Evolutionary conservation across 1,140 invertebrate species (phyloP).

Genomic region (Akabosia matsudoensis): DNA sequence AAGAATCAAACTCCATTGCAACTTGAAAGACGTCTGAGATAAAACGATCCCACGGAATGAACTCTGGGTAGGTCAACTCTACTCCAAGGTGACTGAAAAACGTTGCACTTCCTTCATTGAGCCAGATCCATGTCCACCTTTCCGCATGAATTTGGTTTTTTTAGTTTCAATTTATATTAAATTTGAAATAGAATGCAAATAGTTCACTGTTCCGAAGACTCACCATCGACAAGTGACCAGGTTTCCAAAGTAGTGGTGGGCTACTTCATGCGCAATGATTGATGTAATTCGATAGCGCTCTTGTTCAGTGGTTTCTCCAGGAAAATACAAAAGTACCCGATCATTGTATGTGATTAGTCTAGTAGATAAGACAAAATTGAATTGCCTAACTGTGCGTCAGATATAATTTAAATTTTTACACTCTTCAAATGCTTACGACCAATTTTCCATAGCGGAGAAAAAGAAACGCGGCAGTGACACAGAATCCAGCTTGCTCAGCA

Average conservation of each 20-base stretch:
- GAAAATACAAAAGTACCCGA: slow-evolving; percentile 18
- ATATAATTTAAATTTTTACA: neutral
- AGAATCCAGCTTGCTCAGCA: slow-evolving; percentile 27
- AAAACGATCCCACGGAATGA: slow-evolving; percentile 21
- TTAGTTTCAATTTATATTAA: neutral
- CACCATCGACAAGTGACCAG: slow-evolving; percentile 3
- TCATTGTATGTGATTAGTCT: slow-evolving; percentile 1
- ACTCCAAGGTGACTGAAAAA: slow-evolving; percentile 2
- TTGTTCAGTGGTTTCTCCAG: neutral
- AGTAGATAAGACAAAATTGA: neutral
- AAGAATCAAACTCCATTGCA: slow-evolving; percentile 26
- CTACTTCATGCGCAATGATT: slow-evolving; percentile 15
- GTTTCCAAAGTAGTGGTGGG: slow-evolving; percentile 11
- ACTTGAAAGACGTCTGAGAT: slow-evolving; percentile 18
- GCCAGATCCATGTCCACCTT: slow-evolving; percentile 28
- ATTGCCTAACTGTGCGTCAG: neutral
- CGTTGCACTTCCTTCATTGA: slow-evolving; percentile 20
- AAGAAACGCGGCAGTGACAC: slow-evolving; percentile 31
- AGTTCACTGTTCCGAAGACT: no score
- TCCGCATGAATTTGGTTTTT: neutral
- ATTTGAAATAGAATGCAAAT: neutral
- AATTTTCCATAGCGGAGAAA: slow-evolving; percentile 35
- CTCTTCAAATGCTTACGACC: neutral
- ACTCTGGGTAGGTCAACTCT: slow-evolving; percentile 18
- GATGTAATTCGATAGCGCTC: neutral